Evolutionary conservation across 2,113 vertebrate genomes (phyloP).

Genomic region (Polyodon spathula): DNA sequence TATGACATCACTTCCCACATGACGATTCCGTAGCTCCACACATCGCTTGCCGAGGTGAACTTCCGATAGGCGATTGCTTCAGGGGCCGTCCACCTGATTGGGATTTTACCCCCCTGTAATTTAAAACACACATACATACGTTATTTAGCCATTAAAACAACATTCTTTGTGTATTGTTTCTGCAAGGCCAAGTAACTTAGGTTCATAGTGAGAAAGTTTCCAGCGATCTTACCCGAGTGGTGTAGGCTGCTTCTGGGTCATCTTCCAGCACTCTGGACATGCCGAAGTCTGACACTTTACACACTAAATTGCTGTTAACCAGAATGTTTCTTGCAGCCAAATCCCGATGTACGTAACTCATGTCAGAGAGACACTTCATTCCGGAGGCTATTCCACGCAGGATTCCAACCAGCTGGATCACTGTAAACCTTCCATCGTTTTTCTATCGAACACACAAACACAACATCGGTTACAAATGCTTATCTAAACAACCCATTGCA

Average conservation of each 20-base stretch:
- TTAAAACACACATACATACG: constrained; percentile 24
- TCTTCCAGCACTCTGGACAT: constrained; percentile 96
- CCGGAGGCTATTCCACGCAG: constrained; percentile 90
- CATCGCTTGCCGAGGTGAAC: constrained; percentile 85
- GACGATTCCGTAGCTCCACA: constrained; percentile 92
- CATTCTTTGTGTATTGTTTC: constrained; percentile 1
- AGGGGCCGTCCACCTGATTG: constrained; percentile 92
- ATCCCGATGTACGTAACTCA: constrained; percentile 96
- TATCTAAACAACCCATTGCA: no score
- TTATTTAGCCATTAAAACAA: not conserved
- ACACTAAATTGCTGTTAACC: constrained; percentile 95
- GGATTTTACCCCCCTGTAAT: constrained; percentile 87
- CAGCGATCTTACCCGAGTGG: constrained; percentile 83
- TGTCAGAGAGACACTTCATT: constrained; percentile 96
- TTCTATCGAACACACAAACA: constrained; percentile 54
- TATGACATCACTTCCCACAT: constrained; percentile 98
- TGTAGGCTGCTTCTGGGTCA: constrained; percentile 90
- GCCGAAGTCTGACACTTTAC: constrained; percentile 95
- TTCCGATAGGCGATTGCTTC: constrained; percentile 94
- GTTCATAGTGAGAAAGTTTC: no score
- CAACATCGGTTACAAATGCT: not conserved
- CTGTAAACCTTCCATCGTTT: constrained; percentile 92
- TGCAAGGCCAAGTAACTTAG: no score
- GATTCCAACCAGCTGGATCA: constrained; percentile 95
- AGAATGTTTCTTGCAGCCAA: constrained; percentile 91